Base-by-base conservation (phyloP, 2,797 vertebrate species). In the Trichosurus vulpecula region DNA sequence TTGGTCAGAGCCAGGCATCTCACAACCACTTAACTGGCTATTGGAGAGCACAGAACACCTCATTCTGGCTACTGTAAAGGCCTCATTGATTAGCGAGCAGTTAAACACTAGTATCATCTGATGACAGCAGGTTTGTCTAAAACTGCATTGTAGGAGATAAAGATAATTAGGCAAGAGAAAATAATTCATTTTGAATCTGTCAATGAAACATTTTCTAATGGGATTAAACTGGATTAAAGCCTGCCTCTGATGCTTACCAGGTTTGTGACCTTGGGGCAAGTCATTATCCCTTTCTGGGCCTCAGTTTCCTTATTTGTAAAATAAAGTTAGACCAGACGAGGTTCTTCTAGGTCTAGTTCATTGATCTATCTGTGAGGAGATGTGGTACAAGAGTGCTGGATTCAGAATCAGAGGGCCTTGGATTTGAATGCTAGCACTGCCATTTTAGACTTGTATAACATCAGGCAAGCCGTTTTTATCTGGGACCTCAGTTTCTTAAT, bases 41-140 rank as follows among this genome's bases (percentile, higher is more conserved):
- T 25, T 92, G 87, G 16, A 94, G 61, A 74, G 57, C 0, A 90
- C 27, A 90, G 52, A 41, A 54, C 52, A 27, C 54, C 31, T 90
- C 41, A 53, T 74, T 90, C 52, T 53, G 31, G 29, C 55, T 22
- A 22, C 27, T 53, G 54, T 31, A 56, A 81, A 93, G 53, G 56
- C 30, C 47, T 11, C 57, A 29, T 16, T 19, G 54, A 57, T 81
- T 52, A 19, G 90, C 66, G 94, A 81, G 92, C 54, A 51, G 22
- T 25, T 89, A 52, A 13, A 8, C 16, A 16, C 51, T 29, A 57
- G 87, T 54, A 81, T 94, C 35, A 47, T 57, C 66, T 74, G 47
- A 66, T 95, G 92, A 55, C 19, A 2, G 35, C 35, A 16, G 66
- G 61, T 81, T 96, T 94, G 35, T 57, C 91, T 91, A 74, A 94